These are phyloP conservation scores for Eleginops maclovinus DNA, from an alignment of 2,113 vertebrate species.

Conservation along the genomic window DNA sequence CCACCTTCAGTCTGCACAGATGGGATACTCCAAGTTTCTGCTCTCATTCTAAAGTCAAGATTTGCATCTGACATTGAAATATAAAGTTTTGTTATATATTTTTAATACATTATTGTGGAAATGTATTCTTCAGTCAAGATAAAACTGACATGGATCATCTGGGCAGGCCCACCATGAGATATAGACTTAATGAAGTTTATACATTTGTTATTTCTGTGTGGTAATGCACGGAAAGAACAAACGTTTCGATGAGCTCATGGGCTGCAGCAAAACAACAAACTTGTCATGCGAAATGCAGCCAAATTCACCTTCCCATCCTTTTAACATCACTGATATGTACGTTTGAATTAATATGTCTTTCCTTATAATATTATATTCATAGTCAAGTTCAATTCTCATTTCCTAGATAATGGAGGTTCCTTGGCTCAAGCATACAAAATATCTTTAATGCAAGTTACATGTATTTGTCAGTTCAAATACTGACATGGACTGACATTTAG, in stretches of 20 bases:
- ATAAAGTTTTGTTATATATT: background rate
- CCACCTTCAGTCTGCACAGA: background rate
- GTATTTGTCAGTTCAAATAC: background rate
- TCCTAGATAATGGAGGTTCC: background rate
- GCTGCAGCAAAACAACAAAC: background rate
- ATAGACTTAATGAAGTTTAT: background rate
- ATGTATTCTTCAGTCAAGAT: background rate
- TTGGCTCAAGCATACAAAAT: conserved; percentile 15
- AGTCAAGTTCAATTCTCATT: background rate
- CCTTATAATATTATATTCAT: background rate
- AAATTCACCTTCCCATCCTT: background rate
- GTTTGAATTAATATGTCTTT: background rate
- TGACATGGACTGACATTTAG: background rate
- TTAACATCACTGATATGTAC: background rate
- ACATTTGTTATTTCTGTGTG: background rate
- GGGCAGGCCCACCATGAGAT: background rate
- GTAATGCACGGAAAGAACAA: background rate
- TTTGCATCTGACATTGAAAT: conserved; percentile 18
- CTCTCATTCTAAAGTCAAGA: background rate
- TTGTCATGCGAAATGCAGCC: background rate
- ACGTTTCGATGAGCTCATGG: background rate
- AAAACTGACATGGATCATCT: background rate
- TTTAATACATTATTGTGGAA: background rate
- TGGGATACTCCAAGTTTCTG: background rate
- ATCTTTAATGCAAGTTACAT: background rate